These are phyloP conservation scores for Diuraphis noxia DNA, from an alignment of 1,140 invertebrate genomes.

Conservation along the genomic window DNA sequence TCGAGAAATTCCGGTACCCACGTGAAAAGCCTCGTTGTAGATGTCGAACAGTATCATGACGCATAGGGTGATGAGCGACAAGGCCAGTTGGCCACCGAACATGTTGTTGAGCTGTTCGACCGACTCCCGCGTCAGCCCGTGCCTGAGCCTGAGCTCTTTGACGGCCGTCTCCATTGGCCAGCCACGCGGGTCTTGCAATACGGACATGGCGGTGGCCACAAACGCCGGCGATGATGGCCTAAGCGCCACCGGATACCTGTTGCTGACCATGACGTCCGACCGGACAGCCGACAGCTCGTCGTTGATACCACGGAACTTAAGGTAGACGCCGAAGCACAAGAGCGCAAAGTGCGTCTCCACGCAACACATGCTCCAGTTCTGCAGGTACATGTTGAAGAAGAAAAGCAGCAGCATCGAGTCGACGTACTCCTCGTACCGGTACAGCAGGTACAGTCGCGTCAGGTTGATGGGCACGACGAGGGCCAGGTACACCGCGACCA, in stretches of 20 bases:
- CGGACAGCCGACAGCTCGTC: not conserved
- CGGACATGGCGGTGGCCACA: not conserved
- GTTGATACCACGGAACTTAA: not conserved
- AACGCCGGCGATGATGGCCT: not conserved
- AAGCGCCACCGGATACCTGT: constrained; percentile 28
- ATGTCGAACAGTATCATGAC: constrained; percentile 32
- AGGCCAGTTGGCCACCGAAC: not conserved
- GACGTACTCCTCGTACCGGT: not conserved
- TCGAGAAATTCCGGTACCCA: not conserved
- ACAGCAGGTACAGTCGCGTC: not conserved
- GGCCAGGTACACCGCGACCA: not conserved
- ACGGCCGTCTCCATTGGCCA: not conserved
- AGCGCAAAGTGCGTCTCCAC: constrained; percentile 23
- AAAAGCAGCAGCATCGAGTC: not conserved
- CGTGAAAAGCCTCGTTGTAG: constrained; percentile 29
- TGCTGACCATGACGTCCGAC: constrained; percentile 23
- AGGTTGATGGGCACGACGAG: constrained; percentile 19
- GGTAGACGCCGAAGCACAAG: not conserved
- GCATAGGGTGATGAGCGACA: not conserved
- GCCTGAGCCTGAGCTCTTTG: not conserved
- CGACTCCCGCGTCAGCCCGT: not conserved
- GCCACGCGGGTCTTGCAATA: not conserved
- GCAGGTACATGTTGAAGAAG: constrained; percentile 30
- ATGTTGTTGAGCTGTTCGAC: constrained; percentile 18
- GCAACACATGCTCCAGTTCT: constrained; percentile 39